Evolutionary conservation across 2,113 vertebrate genomes (phyloP).

Genomic region (Phaethon lepturus): DNA sequence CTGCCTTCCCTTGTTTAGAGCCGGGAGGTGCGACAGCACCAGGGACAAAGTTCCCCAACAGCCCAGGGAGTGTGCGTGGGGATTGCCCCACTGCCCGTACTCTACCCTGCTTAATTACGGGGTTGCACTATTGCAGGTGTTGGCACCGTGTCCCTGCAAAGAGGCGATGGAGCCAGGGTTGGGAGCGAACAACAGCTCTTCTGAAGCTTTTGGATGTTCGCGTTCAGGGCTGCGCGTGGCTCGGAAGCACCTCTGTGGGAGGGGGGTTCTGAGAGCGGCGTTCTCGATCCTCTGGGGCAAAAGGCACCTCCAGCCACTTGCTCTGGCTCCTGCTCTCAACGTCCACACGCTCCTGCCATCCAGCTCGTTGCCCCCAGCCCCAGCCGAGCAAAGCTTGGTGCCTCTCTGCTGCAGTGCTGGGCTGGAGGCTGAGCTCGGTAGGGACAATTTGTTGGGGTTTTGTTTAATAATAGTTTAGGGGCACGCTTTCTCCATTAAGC

Average conservation of each 20-base stretch:
- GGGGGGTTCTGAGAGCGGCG: not conserved
- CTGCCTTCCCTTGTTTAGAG: fast-evolving
- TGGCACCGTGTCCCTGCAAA: fast-evolving
- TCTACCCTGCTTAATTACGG: fast-evolving
- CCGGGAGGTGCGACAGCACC: fast-evolving
- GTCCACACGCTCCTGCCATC: fast-evolving
- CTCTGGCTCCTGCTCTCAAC: not conserved
- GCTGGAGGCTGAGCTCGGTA: not conserved
- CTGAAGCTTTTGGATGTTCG: not conserved
- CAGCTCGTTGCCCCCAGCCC: not conserved
- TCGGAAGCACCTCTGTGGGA: not conserved
- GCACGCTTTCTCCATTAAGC: fast-evolving
- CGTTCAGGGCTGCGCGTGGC: not conserved
- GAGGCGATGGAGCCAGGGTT: not conserved
- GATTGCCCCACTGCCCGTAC: fast-evolving
- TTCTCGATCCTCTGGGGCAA: not conserved
- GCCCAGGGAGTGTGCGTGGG: fast-evolving
- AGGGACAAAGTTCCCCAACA: not conserved
- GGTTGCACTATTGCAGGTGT: fast-evolving
- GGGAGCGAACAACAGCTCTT: not conserved
- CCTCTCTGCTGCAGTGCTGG: fast-evolving
- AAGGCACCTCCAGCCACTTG: not conserved
- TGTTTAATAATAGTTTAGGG: not conserved
- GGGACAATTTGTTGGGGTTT: not conserved
- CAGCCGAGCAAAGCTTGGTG: fast-evolving